phyloP scores from a whole-genome alignment of 2,888 invertebrate species.

The Fragum fragum region DNA sequence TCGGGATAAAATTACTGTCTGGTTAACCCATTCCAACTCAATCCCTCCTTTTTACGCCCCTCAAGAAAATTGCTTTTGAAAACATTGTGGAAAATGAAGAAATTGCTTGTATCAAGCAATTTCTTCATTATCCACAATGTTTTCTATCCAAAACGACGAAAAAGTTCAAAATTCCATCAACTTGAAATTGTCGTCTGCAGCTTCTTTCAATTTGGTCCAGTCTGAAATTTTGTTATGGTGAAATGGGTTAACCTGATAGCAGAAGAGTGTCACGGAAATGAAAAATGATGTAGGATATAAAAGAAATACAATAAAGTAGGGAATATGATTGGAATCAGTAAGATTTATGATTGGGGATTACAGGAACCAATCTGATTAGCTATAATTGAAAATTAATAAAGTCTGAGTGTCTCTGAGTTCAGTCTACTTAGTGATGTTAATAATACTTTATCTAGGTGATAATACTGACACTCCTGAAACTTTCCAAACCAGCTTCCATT shows the following conservation, averaged over 20 bases:
- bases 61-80: no score
- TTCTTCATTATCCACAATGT: no score
- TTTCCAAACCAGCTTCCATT: neutral
- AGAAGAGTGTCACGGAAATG: slow-evolving; percentile 16
- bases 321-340: slow-evolving; percentile 60
- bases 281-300: slow-evolving; percentile 46
- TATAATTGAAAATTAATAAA: slow-evolving; percentile 67
- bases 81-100: no score
- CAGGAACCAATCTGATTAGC: slow-evolving; percentile 54
- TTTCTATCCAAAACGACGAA: no score
- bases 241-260: neutral
- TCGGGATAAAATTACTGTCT: no score
- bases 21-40: no score
- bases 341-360: slow-evolving; percentile 42
- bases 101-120: no score
- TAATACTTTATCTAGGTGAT: neutral
- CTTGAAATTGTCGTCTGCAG: no score
- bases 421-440: slow-evolving; percentile 16
- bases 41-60: no score
- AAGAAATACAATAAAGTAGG: slow-evolving; percentile 31
- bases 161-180: no score
- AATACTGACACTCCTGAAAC: neutral
- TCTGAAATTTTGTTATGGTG: no score
- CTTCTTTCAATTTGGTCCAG: no score
- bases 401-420: slow-evolving; percentile 28